Evolutionary conservation across 2,797 vertebrate genomes (phyloP).

Genomic region (Epinephelus awoara): DNA sequence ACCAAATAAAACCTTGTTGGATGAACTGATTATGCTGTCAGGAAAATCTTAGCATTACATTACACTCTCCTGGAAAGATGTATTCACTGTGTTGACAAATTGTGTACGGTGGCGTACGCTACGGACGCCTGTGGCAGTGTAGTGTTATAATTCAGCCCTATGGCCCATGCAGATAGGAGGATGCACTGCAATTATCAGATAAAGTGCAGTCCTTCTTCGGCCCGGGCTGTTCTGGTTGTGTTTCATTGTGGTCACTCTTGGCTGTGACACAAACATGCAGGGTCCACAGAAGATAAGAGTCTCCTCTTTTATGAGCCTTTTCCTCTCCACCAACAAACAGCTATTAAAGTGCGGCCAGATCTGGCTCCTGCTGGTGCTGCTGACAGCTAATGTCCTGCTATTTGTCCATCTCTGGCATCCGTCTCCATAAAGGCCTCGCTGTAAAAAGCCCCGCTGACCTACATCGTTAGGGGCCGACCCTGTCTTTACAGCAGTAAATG

Average conservation of each 20-base stretch:
- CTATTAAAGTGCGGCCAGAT: constrained; percentile 78
- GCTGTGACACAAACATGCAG: constrained; percentile 68
- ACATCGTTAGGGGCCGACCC: constrained; percentile 79
- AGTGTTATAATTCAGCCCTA: constrained; percentile 15
- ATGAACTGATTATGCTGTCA: constrained; percentile 77
- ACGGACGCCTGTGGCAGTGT: constrained; percentile 24
- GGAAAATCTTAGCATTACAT: constrained; percentile 66
- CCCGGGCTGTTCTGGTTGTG: constrained; percentile 37
- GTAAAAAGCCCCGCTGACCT: constrained; percentile 81
- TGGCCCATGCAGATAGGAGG: constrained; percentile 43
- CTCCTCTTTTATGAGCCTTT: constrained; percentile 82
- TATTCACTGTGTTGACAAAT: constrained; percentile 74
- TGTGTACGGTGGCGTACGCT: constrained; percentile 2
- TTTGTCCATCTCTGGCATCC: constrained; percentile 84
- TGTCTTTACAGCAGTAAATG: constrained; percentile 81
- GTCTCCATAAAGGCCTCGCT: constrained; percentile 84
- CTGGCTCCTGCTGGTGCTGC: constrained; percentile 79
- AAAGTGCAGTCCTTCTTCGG: constrained; percentile 41
- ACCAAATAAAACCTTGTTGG: constrained; percentile 77
- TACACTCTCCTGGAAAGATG: constrained; percentile 51
- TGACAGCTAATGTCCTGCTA: constrained; percentile 86
- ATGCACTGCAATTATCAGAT: constrained; percentile 52
- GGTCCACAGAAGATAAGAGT: constrained; percentile 71
- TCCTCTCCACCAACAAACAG: constrained; percentile 80
- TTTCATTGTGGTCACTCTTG: constrained; percentile 58